Evolutionary conservation across 2,797 vertebrate genomes (phyloP).

Genomic region (Apogon talboti): DNA sequence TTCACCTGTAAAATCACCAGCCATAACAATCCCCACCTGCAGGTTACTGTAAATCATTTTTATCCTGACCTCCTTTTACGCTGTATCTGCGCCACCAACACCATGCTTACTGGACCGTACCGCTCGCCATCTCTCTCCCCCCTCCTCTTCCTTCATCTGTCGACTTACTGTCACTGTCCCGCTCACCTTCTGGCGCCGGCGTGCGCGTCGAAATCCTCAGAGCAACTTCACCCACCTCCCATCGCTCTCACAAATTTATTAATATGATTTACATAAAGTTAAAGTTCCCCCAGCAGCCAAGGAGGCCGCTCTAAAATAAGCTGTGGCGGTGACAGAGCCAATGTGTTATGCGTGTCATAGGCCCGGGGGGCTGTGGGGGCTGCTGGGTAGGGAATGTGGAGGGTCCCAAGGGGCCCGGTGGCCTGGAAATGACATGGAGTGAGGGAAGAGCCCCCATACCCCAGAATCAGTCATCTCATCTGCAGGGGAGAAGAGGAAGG

Average conservation of each 20-base stretch:
- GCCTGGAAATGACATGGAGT: slow-evolving; percentile 88
- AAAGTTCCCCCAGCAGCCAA: slow-evolving; percentile 69
- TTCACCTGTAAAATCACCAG: slow-evolving; percentile 25
- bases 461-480: slow-evolving; percentile 81
- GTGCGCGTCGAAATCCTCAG: slow-evolving; percentile 79
- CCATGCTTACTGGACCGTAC: slow-evolving; percentile 47
- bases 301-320: slow-evolving; percentile 81
- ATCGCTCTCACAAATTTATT: slow-evolving; percentile 79
- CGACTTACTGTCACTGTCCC: slow-evolving; percentile 75
- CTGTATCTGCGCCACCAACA: slow-evolving; percentile 25
- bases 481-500: slow-evolving; percentile 74
- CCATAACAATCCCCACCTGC: slow-evolving; percentile 36
- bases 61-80: slow-evolving; percentile 60
- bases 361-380: slow-evolving; percentile 69
- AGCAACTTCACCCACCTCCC: slow-evolving; percentile 46
- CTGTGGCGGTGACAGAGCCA: slow-evolving; percentile 79
- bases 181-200: slow-evolving; percentile 75
- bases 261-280: slow-evolving; percentile 88
- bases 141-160: slow-evolving; percentile 57
- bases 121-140: slow-evolving; percentile 21
- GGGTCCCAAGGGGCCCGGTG: slow-evolving; percentile 75
- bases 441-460: slow-evolving; percentile 81
- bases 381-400: slow-evolving; percentile 54
- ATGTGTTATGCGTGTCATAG: slow-evolving; percentile 83
- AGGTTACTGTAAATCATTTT: slow-evolving; percentile 54